phyloP scores from a whole-genome alignment of 2,888 invertebrate species.

The Cataglyphis cursor region DNA sequence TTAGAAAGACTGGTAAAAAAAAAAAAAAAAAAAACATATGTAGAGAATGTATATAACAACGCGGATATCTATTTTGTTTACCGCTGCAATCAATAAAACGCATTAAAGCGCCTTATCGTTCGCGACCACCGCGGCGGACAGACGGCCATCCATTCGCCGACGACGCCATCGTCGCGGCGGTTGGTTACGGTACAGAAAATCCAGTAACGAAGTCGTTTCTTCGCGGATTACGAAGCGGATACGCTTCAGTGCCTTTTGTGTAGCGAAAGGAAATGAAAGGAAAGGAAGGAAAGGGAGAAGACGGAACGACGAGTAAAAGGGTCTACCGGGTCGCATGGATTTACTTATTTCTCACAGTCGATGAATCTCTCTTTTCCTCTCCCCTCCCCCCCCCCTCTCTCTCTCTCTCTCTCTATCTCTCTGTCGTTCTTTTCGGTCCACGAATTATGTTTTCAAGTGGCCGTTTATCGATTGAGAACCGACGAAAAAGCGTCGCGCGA shows the following conservation, averaged over 20 bases:
- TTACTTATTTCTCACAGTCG: conserved; percentile 67
- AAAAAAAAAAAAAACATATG: not conserved
- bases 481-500: conserved; percentile 27
- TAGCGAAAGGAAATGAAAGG: conserved; percentile 25
- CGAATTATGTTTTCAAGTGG: conserved; percentile 49
- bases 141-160: conserved; percentile 29
- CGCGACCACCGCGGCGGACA: conserved; percentile 11
- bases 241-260: conserved; percentile 60
- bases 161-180: conserved; percentile 33
- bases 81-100: conserved; percentile 42
- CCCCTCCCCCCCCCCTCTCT: conserved; percentile 31
- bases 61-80: conserved; percentile 20
- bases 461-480: conserved; percentile 32
- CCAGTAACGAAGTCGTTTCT: conserved; percentile 69
- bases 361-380: conserved; percentile 44
- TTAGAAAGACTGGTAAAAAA: not conserved
- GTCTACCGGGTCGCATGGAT: conserved; percentile 45
- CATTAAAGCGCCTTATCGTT: conserved; percentile 38
- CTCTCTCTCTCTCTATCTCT: conserved; percentile 23
- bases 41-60: not conserved
- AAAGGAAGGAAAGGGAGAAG: conserved; percentile 9
- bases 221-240: conserved; percentile 60
- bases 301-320: conserved; percentile 25
- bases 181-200: conserved; percentile 65
- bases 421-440: conserved; percentile 14